A percentile compares a stretch with the other conserved stretches of the same genome.
These are phyloP conservation scores for Luscinia megarhynchos DNA, from an alignment of 2,797 vertebrate genomes.

Conservation along the genomic window DNA sequence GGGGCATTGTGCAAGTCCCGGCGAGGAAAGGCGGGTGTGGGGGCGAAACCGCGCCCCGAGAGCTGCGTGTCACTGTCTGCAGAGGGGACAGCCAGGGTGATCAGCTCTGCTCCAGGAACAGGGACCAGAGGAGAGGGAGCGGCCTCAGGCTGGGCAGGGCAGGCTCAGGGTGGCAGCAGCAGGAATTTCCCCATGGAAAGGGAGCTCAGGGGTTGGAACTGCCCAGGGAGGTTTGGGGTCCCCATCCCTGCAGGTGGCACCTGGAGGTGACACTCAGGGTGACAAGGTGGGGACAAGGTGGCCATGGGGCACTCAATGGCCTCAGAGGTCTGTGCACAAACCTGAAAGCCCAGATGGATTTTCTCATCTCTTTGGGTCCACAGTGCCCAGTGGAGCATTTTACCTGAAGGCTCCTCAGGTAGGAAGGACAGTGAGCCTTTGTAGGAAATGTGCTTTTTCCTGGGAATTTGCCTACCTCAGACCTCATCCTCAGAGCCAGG, in stretches of 20 bases:
- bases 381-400: no score
- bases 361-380: neutral
- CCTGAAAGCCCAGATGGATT: neutral
- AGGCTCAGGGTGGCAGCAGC: neutral
- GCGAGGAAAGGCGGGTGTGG: neutral
- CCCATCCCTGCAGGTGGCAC: neutral
- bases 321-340: neutral
- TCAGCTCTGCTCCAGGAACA: neutral
- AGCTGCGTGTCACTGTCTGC: neutral
- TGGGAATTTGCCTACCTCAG: neutral
- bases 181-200: neutral
- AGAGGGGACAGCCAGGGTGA: neutral
- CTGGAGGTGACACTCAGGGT: no score
- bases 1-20: fast-evolving
- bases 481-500: neutral
- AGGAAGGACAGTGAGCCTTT: neutral
- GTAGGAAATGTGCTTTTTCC: fast-evolving
- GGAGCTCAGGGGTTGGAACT: neutral
- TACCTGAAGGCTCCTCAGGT: neutral
- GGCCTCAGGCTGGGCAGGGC: neutral
- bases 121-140: neutral
- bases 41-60: neutral
- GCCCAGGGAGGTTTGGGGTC: neutral
- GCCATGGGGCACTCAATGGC: neutral
- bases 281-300: neutral